Evolutionary conservation across 53 echinoderm and acorn worm genomes (phyloP).

Genomic region (Mesocentrotus franciscanus): DNA sequence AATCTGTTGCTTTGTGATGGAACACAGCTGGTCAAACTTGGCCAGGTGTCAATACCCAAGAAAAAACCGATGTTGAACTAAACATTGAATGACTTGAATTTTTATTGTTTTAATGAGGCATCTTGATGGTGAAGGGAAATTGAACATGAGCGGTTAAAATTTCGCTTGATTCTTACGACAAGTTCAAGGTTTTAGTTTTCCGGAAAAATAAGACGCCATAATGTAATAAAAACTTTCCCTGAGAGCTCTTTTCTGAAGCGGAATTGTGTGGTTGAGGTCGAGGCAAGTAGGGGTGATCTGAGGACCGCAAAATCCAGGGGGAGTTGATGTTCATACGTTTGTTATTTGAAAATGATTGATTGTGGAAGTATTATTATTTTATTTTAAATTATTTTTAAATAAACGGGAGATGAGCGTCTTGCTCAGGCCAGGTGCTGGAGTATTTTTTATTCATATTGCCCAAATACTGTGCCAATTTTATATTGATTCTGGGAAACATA

Average conservation of each 20-base stretch:
- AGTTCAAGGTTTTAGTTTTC: slow-evolving; percentile 27
- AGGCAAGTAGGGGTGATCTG: not conserved
- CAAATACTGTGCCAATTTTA: not conserved
- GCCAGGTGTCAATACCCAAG: slow-evolving; percentile 28
- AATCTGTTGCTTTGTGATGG: not conserved
- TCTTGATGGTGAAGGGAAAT: slow-evolving; percentile 5
- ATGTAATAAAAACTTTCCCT: slow-evolving; percentile 51
- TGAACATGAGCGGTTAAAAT: not conserved
- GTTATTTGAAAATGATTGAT: not conserved
- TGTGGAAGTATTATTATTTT: slow-evolving; percentile 12
- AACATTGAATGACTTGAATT: not conserved
- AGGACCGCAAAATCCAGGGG: not conserved
- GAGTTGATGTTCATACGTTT: not conserved
- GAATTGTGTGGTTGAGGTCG: not conserved
- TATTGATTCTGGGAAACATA: not conserved
- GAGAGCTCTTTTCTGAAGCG: slow-evolving; percentile 32
- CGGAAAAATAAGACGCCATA: not conserved
- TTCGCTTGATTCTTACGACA: not conserved
- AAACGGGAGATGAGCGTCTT: not conserved
- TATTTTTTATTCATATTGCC: not conserved
- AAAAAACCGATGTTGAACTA: not conserved
- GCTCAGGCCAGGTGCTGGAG: too few species aligned
- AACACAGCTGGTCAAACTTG: slow-evolving; percentile 47
- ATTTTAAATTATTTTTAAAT: not conserved
- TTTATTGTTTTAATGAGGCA: not conserved